Conservation (phyloP, 2,888 invertebrate species). For the Drosophila diplacantha region DNA sequence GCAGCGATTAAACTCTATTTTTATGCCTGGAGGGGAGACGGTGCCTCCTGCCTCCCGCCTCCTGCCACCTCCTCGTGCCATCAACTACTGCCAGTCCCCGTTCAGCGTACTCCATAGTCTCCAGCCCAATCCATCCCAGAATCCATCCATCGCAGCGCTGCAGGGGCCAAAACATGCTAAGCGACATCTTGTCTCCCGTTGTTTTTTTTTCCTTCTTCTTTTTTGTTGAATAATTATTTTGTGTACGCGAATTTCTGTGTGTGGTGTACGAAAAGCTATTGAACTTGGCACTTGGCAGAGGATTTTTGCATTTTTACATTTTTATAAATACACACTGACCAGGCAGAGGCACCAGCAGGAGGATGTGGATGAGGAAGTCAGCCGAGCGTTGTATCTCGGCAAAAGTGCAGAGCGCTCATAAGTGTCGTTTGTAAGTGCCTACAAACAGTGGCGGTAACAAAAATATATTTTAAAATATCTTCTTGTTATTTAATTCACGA, state of each 20-base stretch:
- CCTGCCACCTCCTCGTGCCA: constrained; percentile 7
- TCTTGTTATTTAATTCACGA: neutral
- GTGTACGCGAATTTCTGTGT: constrained; percentile 12
- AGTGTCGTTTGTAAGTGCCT: constrained; percentile 50
- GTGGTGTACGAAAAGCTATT: constrained; percentile 58
- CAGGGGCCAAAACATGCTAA: constrained; percentile 40
- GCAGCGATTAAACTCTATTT: constrained; percentile 61
- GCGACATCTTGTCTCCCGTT: constrained; percentile 33
- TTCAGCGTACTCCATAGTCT: neutral
- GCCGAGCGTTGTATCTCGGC: constrained; percentile 12
- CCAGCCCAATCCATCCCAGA: constrained; percentile 3
- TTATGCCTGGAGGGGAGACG: constrained; percentile 32
- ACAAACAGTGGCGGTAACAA: constrained; percentile 1
- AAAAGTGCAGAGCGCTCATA: constrained; percentile 41
- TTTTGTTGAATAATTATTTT: constrained; percentile 26
- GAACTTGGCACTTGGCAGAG: constrained; percentile 68
- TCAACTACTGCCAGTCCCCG: constrained; percentile 4
- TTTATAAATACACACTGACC: constrained; percentile 45
- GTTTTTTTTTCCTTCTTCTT: constrained; percentile 1
- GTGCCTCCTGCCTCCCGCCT: neutral
- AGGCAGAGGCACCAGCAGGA: constrained; percentile 24
- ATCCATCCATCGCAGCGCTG: constrained; percentile 18
- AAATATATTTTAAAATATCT: neutral
- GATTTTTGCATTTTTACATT: constrained; percentile 42
- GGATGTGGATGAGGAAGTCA: constrained; percentile 51